Conservation (phyloP, 2,888 invertebrate genomes). For the Dynastes grantii region DNA sequence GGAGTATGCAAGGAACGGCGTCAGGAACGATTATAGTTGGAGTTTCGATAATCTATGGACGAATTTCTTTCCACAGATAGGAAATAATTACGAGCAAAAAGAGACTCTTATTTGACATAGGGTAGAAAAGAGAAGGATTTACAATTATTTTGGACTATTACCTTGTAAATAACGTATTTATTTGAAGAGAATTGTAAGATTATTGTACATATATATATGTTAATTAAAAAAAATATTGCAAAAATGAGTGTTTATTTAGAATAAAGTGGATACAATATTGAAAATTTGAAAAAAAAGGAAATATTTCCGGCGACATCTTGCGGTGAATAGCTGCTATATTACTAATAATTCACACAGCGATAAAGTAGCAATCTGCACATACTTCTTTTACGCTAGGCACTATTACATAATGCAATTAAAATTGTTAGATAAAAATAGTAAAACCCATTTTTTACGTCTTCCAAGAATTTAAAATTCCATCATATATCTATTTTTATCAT, state of each 20-base stretch:
- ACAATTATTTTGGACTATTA: neutral
- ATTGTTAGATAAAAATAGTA: no score
- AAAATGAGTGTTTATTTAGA: neutral
- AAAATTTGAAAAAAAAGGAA: no score
- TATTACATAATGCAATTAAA: no score
- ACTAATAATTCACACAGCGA: no score
- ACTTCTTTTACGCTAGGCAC: no score
- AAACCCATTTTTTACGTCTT: no score
- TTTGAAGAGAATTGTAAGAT: conserved; percentile 13
- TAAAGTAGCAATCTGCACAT: no score
- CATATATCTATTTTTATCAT: no score
- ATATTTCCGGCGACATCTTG: no score
- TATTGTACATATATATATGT: conserved; percentile 12
- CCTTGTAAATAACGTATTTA: conserved; percentile 15
- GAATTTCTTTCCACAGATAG: conserved; percentile 25
- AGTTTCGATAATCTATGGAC: conserved; percentile 25
- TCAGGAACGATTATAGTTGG: conserved; percentile 6
- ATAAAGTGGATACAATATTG: neutral
- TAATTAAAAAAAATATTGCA: neutral
- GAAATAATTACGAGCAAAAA: conserved; percentile 12
- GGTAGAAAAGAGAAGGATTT: neutral
- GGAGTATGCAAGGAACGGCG: conserved; percentile 57
- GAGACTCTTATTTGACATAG: neutral
- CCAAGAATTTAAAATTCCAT: no score
- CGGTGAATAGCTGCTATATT: no score